These are phyloP conservation scores for Leptinotarsa texana DNA, from an alignment of 1,140 invertebrate genomes.

Conservation along the genomic window DNA sequence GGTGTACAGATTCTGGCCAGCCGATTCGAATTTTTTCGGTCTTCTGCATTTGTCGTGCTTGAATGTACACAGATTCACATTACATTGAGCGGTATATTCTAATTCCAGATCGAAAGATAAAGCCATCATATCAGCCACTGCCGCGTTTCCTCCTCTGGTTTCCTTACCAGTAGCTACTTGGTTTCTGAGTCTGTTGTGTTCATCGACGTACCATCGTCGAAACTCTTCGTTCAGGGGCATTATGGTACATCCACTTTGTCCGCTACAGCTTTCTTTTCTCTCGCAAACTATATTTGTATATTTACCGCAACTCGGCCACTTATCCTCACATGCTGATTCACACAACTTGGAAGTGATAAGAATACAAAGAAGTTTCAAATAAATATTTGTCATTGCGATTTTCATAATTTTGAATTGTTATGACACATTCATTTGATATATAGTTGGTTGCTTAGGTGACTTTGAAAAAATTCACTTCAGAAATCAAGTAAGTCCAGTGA, in stretches of 20 bases:
- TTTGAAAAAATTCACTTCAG: no score
- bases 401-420: no score
- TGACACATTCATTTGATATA: no score
- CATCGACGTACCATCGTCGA: background rate
- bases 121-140: conserved; percentile 26
- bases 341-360: background rate
- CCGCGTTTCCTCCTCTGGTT: conserved; percentile 7
- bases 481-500: no score
- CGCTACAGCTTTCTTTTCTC: background rate
- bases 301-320: background rate
- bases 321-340: background rate
- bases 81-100: conserved; percentile 24
- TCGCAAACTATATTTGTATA: conserved; percentile 1
- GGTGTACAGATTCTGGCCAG: conserved; percentile 29
- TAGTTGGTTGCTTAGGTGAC: no score
- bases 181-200: conserved; percentile 10
- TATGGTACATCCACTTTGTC: background rate
- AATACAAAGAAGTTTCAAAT: no score
- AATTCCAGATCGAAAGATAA: conserved; percentile 26
- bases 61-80: conserved; percentile 16
- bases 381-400: no score
- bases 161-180: conserved; percentile 7
- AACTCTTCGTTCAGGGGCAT: background rate
- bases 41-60: conserved; percentile 27
- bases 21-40: background rate